These are phyloP conservation scores for Drosophila yooni DNA, from an alignment of 2,888 invertebrate species.

Conservation along the genomic window DNA sequence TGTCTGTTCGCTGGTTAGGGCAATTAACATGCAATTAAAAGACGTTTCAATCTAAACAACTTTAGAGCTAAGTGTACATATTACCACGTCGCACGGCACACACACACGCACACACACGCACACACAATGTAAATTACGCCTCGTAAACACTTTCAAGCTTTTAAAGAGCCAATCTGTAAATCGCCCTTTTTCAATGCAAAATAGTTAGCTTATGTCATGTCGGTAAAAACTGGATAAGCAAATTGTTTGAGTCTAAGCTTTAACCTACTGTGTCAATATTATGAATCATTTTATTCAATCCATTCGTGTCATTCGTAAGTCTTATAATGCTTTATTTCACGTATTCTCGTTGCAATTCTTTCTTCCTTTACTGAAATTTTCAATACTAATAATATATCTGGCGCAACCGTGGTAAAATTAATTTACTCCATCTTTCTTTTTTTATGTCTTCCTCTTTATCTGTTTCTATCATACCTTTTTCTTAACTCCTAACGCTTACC, in stretches of 20 bases:
- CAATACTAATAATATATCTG: not conserved
- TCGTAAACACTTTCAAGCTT: slow-evolving; percentile 55
- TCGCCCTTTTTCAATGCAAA: slow-evolving; percentile 44
- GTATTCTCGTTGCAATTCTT: not conserved
- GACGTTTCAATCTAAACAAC: slow-evolving; percentile 76
- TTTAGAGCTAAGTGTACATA: slow-evolving; percentile 56
- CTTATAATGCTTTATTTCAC: not conserved
- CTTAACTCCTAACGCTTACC: not conserved
- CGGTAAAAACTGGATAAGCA: slow-evolving; percentile 17
- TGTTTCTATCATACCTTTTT: not conserved
- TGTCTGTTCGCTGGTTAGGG: slow-evolving; percentile 51
- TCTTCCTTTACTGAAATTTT: not conserved
- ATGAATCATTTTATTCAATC: not conserved
- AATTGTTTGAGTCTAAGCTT: not conserved
- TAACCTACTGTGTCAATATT: not conserved
- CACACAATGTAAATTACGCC: slow-evolving; percentile 40
- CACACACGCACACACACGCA: slow-evolving; percentile 8
- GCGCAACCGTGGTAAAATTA: no score
- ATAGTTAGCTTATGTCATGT: slow-evolving; percentile 31
- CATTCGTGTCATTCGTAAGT: not conserved
- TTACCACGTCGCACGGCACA: slow-evolving; percentile 56
- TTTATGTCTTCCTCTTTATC: not conserved
- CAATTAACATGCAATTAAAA: slow-evolving; percentile 82
- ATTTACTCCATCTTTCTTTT: not conserved
- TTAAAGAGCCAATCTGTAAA: slow-evolving; percentile 45